A percentile compares a stretch with the other conserved stretches of the same genome.
phyloP scores from a whole-genome alignment of 1,140 invertebrate species.

The Aphelenchoides besseyi region DNA sequence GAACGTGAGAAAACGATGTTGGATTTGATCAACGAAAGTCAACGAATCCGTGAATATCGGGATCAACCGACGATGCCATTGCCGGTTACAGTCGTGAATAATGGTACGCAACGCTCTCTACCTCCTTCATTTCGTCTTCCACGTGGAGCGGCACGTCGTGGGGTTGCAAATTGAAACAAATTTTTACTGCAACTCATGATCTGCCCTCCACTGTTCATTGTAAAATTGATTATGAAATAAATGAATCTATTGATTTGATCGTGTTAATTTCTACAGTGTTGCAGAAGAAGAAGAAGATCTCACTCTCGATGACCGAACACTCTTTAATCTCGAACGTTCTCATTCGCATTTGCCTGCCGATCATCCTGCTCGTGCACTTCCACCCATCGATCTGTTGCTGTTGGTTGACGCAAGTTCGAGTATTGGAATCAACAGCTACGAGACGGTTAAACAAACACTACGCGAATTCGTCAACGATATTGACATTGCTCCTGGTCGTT shows the following conservation, averaged over 20 bases:
- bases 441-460: slow-evolving; percentile 36
- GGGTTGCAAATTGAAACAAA: neutral
- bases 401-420: slow-evolving; percentile 27
- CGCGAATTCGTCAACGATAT: slow-evolving; percentile 41
- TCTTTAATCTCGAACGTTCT: slow-evolving; percentile 22
- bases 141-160: neutral
- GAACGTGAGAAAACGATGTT: slow-evolving; percentile 36
- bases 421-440: slow-evolving; percentile 30
- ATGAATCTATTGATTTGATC: slow-evolving; percentile 1
- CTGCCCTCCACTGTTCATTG: neutral
- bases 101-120: slow-evolving; percentile 13
- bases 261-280: slow-evolving; percentile 15
- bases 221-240: neutral
- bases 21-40: slow-evolving; percentile 38
- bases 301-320: slow-evolving; percentile 8
- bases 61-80: slow-evolving; percentile 23
- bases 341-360: slow-evolving; percentile 33
- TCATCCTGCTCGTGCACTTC: slow-evolving; percentile 47
- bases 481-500: slow-evolving; percentile 53
- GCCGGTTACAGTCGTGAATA: slow-evolving; percentile 16
- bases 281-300: slow-evolving; percentile 33
- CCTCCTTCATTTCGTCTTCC: neutral
- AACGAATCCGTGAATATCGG: slow-evolving; percentile 28
- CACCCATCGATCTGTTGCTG: slow-evolving; percentile 44
- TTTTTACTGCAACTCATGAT: neutral